Conservation (phyloP, 1,140 invertebrate genomes). For the Orchesella cincta region DNA sequence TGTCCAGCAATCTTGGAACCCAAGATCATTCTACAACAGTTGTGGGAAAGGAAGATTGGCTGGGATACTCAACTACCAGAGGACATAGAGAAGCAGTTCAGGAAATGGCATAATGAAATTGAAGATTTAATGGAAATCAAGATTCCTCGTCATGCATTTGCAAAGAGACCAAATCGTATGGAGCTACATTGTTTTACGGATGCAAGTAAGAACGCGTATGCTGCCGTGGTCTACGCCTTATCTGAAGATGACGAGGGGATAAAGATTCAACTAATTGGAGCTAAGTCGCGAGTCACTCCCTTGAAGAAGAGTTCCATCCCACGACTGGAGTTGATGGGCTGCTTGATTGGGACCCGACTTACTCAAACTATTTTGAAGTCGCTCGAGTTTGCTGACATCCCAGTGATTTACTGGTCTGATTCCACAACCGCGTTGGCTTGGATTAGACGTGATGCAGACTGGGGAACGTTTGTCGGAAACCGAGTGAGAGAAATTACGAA, state of each 20-base stretch:
- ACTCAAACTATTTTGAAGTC: neutral
- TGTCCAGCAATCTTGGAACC: constrained; percentile 51
- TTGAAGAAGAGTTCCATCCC: neutral
- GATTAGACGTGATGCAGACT: neutral
- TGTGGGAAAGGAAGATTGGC: constrained; percentile 46
- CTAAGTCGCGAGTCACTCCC: neutral
- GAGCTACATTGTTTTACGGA: neutral
- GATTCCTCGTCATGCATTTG: neutral
- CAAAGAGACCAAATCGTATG: neutral
- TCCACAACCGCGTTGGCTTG: neutral
- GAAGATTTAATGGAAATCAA: neutral
- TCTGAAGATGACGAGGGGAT: neutral
- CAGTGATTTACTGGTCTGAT: neutral
- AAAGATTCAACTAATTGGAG: neutral
- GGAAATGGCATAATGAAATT: constrained; percentile 34
- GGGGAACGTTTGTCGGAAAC: neutral
- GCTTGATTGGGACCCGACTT: neutral
- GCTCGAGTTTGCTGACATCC: neutral
- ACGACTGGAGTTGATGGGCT: neutral
- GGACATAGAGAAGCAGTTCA: constrained; percentile 3
- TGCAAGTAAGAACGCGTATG: neutral
- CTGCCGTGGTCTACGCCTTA: neutral
- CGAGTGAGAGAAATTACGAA: neutral
- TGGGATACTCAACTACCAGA: constrained; percentile 51
- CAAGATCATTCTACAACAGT: constrained; percentile 52